Base-by-base conservation (phyloP, 2,113 vertebrate species). In the Coptodon bakossiorum region DNA sequence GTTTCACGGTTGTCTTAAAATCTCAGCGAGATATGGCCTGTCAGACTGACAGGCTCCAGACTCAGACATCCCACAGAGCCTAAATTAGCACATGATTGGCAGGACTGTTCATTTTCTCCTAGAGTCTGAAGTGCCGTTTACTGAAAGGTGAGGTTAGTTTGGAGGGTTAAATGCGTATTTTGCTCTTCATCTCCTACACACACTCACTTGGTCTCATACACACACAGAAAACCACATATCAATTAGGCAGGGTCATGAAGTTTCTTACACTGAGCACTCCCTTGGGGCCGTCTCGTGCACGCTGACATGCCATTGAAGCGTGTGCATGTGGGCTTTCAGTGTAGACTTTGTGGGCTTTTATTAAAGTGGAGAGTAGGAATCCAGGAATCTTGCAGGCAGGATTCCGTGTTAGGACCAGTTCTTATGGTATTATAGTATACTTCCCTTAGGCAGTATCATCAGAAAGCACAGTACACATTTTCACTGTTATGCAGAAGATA, bases 71-170 rank as follows among this genome's bases (percentile, higher is more conserved):
- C 34, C 36, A 50, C 71, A 85, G 73, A 83, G 22, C 36, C 76
- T 66, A 82, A 91, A 91, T 89, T 59, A 89, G 90, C 90, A n/a
- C 86, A 40, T 91, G 94, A 94, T 43, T 92, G 94, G 89, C 94
- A 93, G 87, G 48, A 83, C 6, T 11, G 86, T 81, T 87, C 48
- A 81, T 83, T 81, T 80, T 57, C 56, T 81, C 82, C 19, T 81
- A 81, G 53, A 89, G 57, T 84, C 53, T 88, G 45, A 87, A 36
- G 12, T 43, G 14, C 24, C 81, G 82, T 82, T 84, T 81, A 43
- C 40, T 57, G 52, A 80, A 80, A 85, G 78, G 82, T 85, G 43
- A 68, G 59, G 85, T 80, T 82, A 57, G 73, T 53, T 81, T 88
- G 66, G 31, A 52, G 56, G 12, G 34, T 57, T 89, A 53, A 82